These are phyloP conservation scores for Anas platyrhynchos DNA, from an alignment of 2,113 vertebrate species.

Conservation along the genomic window DNA sequence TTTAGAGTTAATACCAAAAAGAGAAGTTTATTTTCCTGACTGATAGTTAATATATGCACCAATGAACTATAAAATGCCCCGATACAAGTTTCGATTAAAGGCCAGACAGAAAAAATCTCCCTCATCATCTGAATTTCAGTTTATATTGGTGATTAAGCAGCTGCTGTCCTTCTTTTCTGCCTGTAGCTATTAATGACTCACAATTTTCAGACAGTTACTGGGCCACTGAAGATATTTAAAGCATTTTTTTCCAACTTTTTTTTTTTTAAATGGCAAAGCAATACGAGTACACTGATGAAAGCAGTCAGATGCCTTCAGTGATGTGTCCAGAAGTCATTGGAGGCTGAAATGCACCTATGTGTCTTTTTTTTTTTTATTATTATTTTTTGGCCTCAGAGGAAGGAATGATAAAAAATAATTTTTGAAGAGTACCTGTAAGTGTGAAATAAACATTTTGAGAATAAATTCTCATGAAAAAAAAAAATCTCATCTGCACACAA, in stretches of 20 bases:
- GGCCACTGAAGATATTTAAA: constrained; percentile 57
- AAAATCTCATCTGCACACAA: neutral
- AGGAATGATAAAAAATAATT: neutral
- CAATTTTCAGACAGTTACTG: constrained; percentile 46
- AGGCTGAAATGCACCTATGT: neutral
- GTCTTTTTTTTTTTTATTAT: too few relatives aligned
- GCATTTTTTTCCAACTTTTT: constrained; percentile 17
- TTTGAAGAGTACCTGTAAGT: neutral
- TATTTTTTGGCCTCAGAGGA: too few relatives aligned
- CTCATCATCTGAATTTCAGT: neutral
- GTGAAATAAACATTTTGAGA: neutral
- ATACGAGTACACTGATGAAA: constrained; percentile 40
- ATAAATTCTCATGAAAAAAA: neutral
- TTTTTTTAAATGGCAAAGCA: constrained; percentile 37
- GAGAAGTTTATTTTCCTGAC: neutral
- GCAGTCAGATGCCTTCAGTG: neutral
- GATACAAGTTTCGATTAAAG: neutral
- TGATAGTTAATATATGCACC: neutral
- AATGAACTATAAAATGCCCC: neutral
- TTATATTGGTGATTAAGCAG: constrained; percentile 24
- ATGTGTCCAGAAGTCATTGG: neutral
- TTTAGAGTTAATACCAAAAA: neutral
- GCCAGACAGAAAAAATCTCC: neutral
- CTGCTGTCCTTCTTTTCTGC: constrained; percentile 34
- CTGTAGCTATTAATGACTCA: constrained; percentile 59